phyloP scores from a whole-genome alignment of 2,888 invertebrate genomes.

The Agonopterix alstromeriana region DNA sequence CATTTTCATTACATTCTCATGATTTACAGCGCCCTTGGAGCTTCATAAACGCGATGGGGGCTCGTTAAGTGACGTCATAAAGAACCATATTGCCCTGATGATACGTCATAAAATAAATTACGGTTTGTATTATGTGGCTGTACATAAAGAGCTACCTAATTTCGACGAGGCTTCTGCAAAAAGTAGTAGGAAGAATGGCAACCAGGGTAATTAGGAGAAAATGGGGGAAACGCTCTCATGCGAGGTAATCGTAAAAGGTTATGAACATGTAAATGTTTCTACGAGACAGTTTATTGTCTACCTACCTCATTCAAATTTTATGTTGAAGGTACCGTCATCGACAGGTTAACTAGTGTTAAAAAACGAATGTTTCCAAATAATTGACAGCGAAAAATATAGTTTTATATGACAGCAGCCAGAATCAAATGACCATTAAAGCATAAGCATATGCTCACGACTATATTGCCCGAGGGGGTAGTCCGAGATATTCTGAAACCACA shows the following conservation, averaged over 20 bases:
- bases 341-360: too few species aligned
- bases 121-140: neutral
- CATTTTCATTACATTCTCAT: constrained; percentile 7
- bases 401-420: too few species aligned
- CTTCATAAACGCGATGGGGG: constrained; percentile 29
- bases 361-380: too few species aligned
- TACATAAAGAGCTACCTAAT: neutral
- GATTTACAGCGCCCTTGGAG: constrained; percentile 23
- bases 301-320: too few species aligned
- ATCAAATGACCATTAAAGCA: too few species aligned
- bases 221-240: neutral
- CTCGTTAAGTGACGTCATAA: constrained; percentile 37
- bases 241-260: neutral
- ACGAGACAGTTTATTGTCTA: too few species aligned
- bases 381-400: too few species aligned
- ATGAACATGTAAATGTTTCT: too few species aligned
- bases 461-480: too few species aligned
- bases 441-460: too few species aligned
- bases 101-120: constrained; percentile 32
- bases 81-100: constrained; percentile 31
- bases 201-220: neutral
- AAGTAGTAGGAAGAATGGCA: neutral
- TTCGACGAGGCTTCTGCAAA: neutral
- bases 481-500: too few species aligned
- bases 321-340: too few species aligned